phyloP scores from a whole-genome alignment of 2,797 vertebrate species.

The Myoxocephalus aenaeus region DNA sequence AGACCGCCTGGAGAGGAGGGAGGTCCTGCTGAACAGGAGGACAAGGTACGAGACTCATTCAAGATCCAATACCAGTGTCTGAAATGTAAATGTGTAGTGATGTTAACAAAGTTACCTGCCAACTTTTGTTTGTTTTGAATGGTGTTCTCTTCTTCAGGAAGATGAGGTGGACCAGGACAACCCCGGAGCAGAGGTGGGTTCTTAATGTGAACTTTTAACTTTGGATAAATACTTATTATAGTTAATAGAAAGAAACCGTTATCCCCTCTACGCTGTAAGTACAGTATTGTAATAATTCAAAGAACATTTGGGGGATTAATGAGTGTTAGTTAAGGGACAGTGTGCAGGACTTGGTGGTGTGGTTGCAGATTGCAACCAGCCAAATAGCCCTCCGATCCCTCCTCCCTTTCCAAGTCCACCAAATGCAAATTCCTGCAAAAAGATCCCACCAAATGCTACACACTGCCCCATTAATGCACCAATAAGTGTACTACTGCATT shows the following conservation, averaged over 20 bases:
- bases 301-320: not conserved
- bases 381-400: not conserved
- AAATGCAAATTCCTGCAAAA: not conserved
- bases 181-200: constrained; percentile 89
- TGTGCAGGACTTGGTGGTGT: not conserved
- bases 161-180: constrained; percentile 93
- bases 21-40: constrained; percentile 83
- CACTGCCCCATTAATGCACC: not conserved
- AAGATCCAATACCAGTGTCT: not conserved
- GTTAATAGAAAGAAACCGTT: not conserved
- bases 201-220: not conserved
- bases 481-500: not conserved
- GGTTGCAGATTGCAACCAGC: not conserved
- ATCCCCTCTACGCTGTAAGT: not conserved
- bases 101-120: not conserved
- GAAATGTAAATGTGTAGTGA: not conserved
- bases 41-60: constrained; percentile 83
- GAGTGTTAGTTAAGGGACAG: not conserved
- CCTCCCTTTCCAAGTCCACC: not conserved
- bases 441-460: not conserved
- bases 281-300: not conserved
- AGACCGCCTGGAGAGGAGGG: constrained; percentile 76
- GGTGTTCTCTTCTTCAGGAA: constrained; percentile 74
- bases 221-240: not conserved
- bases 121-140: not conserved